Evolutionary conservation across 2,888 invertebrate species (phyloP), one percentile per base, ranked within the genome.

Genomic region (Drosophila neonasuta): DNA sequence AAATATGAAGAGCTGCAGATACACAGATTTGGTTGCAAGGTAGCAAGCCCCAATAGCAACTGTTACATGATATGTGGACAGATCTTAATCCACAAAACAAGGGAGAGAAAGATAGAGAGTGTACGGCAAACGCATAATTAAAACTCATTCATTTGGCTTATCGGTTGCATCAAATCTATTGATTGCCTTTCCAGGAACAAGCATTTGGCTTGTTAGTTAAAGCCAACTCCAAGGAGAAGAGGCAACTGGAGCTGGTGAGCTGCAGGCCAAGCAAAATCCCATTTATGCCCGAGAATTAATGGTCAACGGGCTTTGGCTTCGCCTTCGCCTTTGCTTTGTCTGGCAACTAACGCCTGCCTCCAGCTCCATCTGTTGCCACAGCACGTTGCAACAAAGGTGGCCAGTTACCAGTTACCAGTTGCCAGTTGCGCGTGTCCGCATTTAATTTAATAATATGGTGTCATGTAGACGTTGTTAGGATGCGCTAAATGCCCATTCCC

Each of bases 401-500:
- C 69, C 73, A 55, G 63, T 34, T 36, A 61, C 66, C 78, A 50
- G 73, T 69, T 70, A 61, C 66, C 78, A 50, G 73, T 69, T 70
- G 64, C 36, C 39, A 41, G 39, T 41, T 68, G 56, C 78, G 87
- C 81, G 81, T 86, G 81, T 80, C 71, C 68, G 76, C 81, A 84
- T 84, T 84, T 86, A 80, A 78, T 84, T 78, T 86, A 82, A 86
- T 82, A 84, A 86, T 76, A 82, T 71, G 81, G 85, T 86, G 85
- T 86, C 81, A 78, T 86, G 78, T 86, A 64, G 87, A 87, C 84
- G 87, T 82, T 78, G 86, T 86, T 86, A 80, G 81, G 76, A 80
- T 76, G 81, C 85, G 76, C 76, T 84, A 86, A 82, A 80, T 86
- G 80, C 67, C 66, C 80, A 82, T 46, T 63, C 66, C 82, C 68